Evolutionary conservation across 2,888 invertebrate genomes (phyloP), one percentile per base, ranked within the genome.

Genomic region (Maniola hyperantus): DNA sequence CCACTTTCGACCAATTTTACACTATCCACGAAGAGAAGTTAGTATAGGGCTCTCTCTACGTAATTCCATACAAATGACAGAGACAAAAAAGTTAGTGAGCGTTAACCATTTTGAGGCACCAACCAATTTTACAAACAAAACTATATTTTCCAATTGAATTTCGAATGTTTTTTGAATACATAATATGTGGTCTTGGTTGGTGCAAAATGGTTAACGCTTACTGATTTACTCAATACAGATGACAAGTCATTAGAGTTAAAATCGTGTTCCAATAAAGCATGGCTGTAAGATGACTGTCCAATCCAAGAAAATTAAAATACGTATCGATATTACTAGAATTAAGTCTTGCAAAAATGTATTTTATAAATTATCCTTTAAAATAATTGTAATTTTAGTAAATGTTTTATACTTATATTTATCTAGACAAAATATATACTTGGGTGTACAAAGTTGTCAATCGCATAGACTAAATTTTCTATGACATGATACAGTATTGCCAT

Each of bases 311-410:
- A 36, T 57, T 63, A 51, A 60, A 44, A 57, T 6, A 26, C 5
- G 6, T 63, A 39, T 54, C 61, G 68, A 72, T 72, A 72, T 68
- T 72, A 50, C 64, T 70, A 72, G 60, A 26, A 33, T 48, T 59
- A 67, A 61, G 67, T 67, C 46, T 53, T 53, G 36, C 57, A 39
- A 42, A 61, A 64, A 57, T 65, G 46, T 26, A 26, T 26, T 64
- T 44, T 39, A 53, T 61, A 54, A 48, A 62, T 46, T 64, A 61
- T 44, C 18, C 20, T 36, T 20, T 36, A 61, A 51, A 34, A 15
- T 7, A 36, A 11, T 44, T 48, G n/a, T 57, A 57, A 39, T 58
- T 64, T 48, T 57, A 50, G 39, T 57, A 57, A 26, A 50, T 64
- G 54, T 57, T 62, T 54, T 55, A 61, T 20, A 54, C 20, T 33